phyloP scores from a whole-genome alignment of 2,888 invertebrate genomes.

The Lapara coniferarum region DNA sequence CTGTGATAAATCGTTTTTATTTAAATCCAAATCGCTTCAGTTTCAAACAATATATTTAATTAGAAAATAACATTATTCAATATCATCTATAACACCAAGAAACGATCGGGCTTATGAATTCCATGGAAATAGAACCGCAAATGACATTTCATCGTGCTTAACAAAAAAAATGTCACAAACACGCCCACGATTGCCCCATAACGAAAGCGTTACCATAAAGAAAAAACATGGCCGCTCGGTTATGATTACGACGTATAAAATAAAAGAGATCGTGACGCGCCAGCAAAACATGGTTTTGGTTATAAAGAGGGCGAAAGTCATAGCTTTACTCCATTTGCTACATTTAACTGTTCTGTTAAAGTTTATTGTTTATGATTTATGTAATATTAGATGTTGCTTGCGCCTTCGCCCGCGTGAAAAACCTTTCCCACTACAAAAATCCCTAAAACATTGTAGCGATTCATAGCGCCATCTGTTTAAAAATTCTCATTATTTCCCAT shows the following conservation, averaged over 20 bases:
- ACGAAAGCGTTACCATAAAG: slow-evolving; percentile 34
- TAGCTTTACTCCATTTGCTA: background rate
- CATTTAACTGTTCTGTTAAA: background rate
- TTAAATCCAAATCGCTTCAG: no score
- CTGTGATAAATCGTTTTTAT: no score
- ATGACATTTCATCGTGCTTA: background rate
- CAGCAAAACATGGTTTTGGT: slow-evolving; percentile 20
- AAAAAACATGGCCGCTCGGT: slow-evolving; percentile 32
- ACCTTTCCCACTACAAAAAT: no score
- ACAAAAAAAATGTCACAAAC: slow-evolving; percentile 29
- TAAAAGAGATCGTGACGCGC: slow-evolving; percentile 40
- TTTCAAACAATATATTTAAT: no score
- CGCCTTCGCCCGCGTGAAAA: no score
- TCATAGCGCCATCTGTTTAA: no score
- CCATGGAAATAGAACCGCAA: background rate
- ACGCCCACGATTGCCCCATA: slow-evolving; percentile 35
- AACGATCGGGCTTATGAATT: background rate
- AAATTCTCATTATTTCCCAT: no score
- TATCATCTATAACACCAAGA: background rate
- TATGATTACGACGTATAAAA: slow-evolving; percentile 42
- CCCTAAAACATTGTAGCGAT: no score
- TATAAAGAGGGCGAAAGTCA: background rate
- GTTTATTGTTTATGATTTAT: background rate
- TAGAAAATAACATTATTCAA: background rate
- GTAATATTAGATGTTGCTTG: background rate